Base-by-base conservation (phyloP, 2,888 invertebrate genomes). In the Chirona hameri region DNA sequence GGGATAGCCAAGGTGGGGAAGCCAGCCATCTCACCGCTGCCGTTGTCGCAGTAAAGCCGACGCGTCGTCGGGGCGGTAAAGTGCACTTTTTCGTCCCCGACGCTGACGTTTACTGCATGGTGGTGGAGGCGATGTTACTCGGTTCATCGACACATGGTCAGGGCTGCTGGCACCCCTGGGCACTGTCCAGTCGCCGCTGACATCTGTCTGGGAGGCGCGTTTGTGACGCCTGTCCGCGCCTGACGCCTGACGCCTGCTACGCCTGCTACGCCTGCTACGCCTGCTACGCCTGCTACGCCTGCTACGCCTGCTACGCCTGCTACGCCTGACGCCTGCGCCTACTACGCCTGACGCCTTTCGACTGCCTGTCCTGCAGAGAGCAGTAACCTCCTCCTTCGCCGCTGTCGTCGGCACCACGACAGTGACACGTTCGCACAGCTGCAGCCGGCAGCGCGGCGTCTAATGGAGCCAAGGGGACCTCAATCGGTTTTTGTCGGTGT, bases 391-490 rank as follows among this genome's bases (percentile, higher is more conserved):
- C 39, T 39, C 39, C 39, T 7, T 14, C 55, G 55, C 55, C 55
- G 55, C 55, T 14, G 55, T 12, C 55, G 55, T 18, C 18, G 55
- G 14, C 55, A 18, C 57, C n/a, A 10, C 65, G 65, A 2, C 65
- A n/a, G n/a, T n/a, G 65, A 65, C 65, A 27, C 27, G 65, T 9
- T 12, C n/a, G 5, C 9, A 27, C 65, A 65, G 65, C 65, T 65
- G 65, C 27, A 10, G n/a, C 65, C 65, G 15, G 18, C 57, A 60
- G n/a, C 24, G 5, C 65, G n/a, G 12, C n/a, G n/a, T 65, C 65
- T 65, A 65, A 65, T 65, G 65, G 65, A 65, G 65, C 27, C 65
- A 65, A 27, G n/a, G 65, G n/a, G n/a, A 65, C 65, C 27, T 65
- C n/a, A 27, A 27, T 65, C 65, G 65, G 65, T 65, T 65, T 65